Base-by-base conservation (phyloP, 2,888 invertebrate species). In the Mesorhabditis belari region DNA sequence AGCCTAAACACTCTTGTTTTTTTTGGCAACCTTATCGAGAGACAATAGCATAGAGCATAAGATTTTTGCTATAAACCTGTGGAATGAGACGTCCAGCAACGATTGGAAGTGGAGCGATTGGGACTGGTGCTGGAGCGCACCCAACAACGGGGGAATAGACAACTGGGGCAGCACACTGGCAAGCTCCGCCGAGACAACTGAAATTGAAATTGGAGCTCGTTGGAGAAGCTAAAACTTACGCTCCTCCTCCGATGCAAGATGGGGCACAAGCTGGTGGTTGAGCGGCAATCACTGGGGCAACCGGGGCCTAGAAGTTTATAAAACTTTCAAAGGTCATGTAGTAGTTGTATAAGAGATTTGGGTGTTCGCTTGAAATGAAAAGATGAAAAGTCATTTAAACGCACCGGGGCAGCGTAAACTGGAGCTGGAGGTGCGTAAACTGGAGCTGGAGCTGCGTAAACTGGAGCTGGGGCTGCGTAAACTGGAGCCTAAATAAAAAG, bases 11-110 rank as follows among this genome's bases (percentile, higher is more conserved):
- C n/a, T n/a, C n/a, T n/a, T n/a, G n/a, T n/a, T n/a, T n/a, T n/a
- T n/a, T n/a, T n/a, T n/a, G n/a, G n/a, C n/a, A n/a, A n/a, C n/a
- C n/a, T n/a, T n/a, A n/a, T n/a, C n/a, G n/a, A n/a, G n/a, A n/a
- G n/a, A n/a, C n/a, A n/a, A n/a, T n/a, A n/a, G n/a, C n/a, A n/a
- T n/a, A n/a, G n/a, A n/a, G n/a, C n/a, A n/a, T n/a, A n/a, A n/a
- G n/a, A n/a, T n/a, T n/a, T n/a, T n/a, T n/a, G n/a, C n/a, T n/a
- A n/a, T 49, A 23, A 57, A 63, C 75, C 66, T 76, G 76, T 61
- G 77, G 77, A 59, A 77, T 78, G 61, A 78, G 69, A 61, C 77
- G 74, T 21, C 77, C 77, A 59, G 77, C 73, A 29, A 77, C 73
- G 44, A 75, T 74, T 58, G 77, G 73, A 26, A 70, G 69, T 55